Conservation (phyloP, 2,113 vertebrate species). For the Calonectris borealis region DNA sequence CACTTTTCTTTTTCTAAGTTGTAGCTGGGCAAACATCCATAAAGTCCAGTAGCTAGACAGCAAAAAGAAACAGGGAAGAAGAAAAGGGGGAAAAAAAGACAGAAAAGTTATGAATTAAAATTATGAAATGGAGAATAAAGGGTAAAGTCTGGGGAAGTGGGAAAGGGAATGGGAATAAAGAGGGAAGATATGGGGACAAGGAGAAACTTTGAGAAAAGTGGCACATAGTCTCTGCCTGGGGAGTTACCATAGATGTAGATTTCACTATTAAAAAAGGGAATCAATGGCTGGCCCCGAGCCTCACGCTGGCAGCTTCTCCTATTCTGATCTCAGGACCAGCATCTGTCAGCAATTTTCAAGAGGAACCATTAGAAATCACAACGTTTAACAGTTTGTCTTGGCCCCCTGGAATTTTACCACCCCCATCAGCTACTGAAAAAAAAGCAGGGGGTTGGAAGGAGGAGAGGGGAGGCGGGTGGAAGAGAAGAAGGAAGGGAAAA, state of each 20-base stretch:
- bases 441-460: neutral
- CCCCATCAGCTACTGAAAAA: conserved; percentile 66
- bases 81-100: neutral
- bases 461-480: neutral
- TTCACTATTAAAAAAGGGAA: conserved; percentile 28
- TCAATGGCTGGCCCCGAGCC: conserved; percentile 65
- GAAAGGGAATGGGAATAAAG: neutral
- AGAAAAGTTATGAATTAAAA: neutral
- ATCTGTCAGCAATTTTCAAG: conserved; percentile 73
- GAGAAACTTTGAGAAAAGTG: neutral
- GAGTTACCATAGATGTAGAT: conserved; percentile 30
- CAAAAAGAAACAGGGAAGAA: neutral
- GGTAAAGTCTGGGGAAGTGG: neutral
- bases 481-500: conserved; percentile 6
- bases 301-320: conserved; percentile 51
- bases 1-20: neutral
- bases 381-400: conserved; percentile 75
- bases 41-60: neutral
- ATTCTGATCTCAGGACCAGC: conserved; percentile 67
- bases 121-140: neutral
- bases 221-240: neutral
- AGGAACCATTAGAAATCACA: conserved; percentile 71
- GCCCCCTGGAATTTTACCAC: conserved; percentile 57
- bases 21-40: conserved; percentile 11
- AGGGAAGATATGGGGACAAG: neutral